Percentiles rank a stretch among this genome's conserved stretches.
phyloP scores from a whole-genome alignment of 2,888 invertebrate species.

The Glyphotaelius pellucidus region DNA sequence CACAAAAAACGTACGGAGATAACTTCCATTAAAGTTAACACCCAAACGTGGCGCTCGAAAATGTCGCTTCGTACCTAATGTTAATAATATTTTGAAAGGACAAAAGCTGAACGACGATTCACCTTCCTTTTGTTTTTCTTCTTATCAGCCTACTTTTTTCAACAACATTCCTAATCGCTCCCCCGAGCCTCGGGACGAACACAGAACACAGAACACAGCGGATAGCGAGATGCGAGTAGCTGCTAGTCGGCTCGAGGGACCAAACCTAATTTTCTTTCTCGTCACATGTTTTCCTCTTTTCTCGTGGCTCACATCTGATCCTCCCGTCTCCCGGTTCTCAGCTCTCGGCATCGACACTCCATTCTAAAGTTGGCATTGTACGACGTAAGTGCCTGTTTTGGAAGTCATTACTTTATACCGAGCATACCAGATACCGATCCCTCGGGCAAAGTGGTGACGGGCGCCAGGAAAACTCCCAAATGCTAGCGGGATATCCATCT shows the following conservation, averaged over 20 bases:
- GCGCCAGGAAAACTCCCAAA: constrained; percentile 52
- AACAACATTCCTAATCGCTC: constrained; percentile 51
- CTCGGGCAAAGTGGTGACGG: constrained; percentile 39
- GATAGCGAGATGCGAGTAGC: constrained; percentile 2
- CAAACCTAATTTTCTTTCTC: constrained; percentile 53
- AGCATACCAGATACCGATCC: constrained; percentile 43
- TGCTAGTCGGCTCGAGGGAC: constrained; percentile 34
- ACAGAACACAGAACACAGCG: constrained; percentile 21
- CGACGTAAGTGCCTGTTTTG: constrained; percentile 44
- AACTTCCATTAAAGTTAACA: background rate
- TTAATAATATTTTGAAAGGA: constrained; percentile 39
- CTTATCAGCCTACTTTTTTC: constrained; percentile 37
- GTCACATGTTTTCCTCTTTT: constrained; percentile 39
- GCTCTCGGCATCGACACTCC: constrained; percentile 28
- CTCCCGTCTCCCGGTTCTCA: background rate
- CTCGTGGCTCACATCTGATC: constrained; percentile 38
- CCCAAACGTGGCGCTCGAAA: constrained; percentile 11
- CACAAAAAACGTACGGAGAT: background rate
- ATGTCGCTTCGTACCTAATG: constrained; percentile 20
- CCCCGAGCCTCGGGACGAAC: constrained; percentile 19
- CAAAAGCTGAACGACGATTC: constrained; percentile 41
- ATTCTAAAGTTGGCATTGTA: constrained; percentile 55
- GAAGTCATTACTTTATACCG: constrained; percentile 50
- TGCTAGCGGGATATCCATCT: constrained; percentile 3
- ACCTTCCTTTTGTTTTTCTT: constrained; percentile 43